Conservation (phyloP, 2,797 vertebrate genomes). For the Acipenser oxyrinchus region DNA sequence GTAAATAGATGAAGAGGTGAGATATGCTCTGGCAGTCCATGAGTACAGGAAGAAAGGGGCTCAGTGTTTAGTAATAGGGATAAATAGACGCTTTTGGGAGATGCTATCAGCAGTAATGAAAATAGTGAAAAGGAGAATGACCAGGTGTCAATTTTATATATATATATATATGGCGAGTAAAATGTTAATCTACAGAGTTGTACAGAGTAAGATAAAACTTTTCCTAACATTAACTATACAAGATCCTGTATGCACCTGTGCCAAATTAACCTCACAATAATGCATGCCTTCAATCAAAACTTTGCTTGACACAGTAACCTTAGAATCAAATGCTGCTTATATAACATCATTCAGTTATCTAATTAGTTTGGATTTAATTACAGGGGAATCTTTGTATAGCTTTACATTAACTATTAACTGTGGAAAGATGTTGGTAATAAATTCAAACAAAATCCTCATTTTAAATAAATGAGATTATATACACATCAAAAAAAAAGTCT, state of each 20-base stretch:
- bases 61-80: conserved; percentile 13
- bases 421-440: no score
- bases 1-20: conserved; percentile 20
- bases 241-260: not conserved
- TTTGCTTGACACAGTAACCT: not conserved
- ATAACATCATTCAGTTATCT: not conserved
- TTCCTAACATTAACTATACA: not conserved
- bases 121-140: not conserved
- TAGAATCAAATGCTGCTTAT: not conserved
- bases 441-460: no score
- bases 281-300: not conserved
- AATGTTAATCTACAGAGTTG: no score
- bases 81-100: conserved; percentile 22
- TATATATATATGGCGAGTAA: no score
- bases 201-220: not conserved
- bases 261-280: conserved; percentile 8
- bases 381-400: no score
- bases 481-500: no score
- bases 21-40: conserved; percentile 12
- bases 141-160: no score
- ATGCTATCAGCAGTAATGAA: conserved; percentile 18
- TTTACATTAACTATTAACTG: no score
- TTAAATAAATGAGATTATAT: no score
- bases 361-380: not conserved
- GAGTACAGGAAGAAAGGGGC: conserved; percentile 7